Conservation (phyloP, 2,888 invertebrate species). For the Netelia fuscicornis region DNA sequence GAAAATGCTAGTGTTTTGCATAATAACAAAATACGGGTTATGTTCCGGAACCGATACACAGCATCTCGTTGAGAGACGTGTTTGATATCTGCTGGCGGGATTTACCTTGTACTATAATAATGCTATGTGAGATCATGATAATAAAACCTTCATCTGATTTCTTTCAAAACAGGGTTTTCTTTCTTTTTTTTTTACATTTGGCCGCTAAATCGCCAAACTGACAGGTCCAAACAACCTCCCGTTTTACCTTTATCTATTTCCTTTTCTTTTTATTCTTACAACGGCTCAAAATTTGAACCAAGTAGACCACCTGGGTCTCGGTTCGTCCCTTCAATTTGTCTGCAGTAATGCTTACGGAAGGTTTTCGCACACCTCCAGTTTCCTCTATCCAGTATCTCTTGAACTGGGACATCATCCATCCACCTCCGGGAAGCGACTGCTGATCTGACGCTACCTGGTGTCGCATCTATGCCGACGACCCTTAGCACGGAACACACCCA, state of each 20-base stretch:
- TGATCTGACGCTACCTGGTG: conserved; percentile 64
- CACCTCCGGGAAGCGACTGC: conserved; percentile 64
- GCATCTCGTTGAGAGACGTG: conserved; percentile 56
- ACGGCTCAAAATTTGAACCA: not conserved
- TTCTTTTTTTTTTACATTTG: too few species aligned
- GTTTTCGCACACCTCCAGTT: conserved; percentile 56
- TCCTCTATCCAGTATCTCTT: conserved; percentile 45
- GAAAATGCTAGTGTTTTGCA: conserved; percentile 58
- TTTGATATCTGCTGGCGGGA: conserved; percentile 35
- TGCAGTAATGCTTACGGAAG: conserved; percentile 50
- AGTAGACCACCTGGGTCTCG: not conserved
- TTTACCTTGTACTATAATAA: not conserved
- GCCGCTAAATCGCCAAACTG: not conserved
- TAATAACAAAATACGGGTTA: conserved; percentile 59
- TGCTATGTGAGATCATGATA: conserved; percentile 5
- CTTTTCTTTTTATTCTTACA: not conserved
- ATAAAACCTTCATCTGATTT: not conserved
- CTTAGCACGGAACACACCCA: conserved; percentile 67
- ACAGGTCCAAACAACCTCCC: not conserved
- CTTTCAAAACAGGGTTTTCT: not conserved
- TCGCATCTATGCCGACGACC: conserved; percentile 63
- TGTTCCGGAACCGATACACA: conserved; percentile 60
- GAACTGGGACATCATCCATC: conserved; percentile 30
- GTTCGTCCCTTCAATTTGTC: not conserved
- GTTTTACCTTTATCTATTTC: too few species aligned